Base-by-base conservation (phyloP, 2,113 vertebrate genomes). In the Leptocoma aspasia region DNA sequence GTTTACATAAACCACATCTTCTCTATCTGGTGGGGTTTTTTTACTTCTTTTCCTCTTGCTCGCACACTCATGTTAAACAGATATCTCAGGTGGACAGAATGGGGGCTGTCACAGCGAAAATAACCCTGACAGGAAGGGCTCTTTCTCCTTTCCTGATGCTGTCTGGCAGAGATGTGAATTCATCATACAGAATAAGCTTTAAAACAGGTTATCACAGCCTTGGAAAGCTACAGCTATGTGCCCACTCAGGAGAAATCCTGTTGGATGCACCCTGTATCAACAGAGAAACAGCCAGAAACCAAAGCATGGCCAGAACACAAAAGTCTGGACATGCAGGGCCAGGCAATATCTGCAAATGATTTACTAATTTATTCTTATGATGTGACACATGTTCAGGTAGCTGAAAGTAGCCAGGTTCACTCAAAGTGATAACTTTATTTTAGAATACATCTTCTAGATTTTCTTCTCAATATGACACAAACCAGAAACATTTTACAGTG, bases 261-360 rank as follows among this genome's bases (percentile, higher is more conserved):
- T 2, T 28, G 50, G 78, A n/a, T 21, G 35, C 11, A 6, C 5
- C 9, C 37, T 4, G 26, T 11, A 6, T n/a, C 2, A 1, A 4
- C 0, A 28, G 13, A 30, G 54, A 15, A 59, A 37, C n/a, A 53
- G 13, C 13, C 80, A 72, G 84, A 70, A 52, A n/a, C 14, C 44
- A 13, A 59, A 28, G 39, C 44, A 19, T 0, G 28, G 15, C 11
- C 45, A 65, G 77, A 35, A 71, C 39, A 35, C 23, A 15, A 3
- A 78, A 35, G 7, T 24, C 79, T 11, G n/a, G 63, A 20, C 35
- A 22, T 1, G 16, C 9, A 63, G 19, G 10, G 24, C 56, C 45
- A 68, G 57, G 70, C 18, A 82, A 6, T 14, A 44, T 14, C 27
- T 28, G 65, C 3, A 6, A 2, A 13, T 18, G 21, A 89, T 89